Evolutionary conservation across 2,113 vertebrate genomes (phyloP), one percentile per base, ranked within the genome.

Genomic region (Zosterops lateralis): DNA sequence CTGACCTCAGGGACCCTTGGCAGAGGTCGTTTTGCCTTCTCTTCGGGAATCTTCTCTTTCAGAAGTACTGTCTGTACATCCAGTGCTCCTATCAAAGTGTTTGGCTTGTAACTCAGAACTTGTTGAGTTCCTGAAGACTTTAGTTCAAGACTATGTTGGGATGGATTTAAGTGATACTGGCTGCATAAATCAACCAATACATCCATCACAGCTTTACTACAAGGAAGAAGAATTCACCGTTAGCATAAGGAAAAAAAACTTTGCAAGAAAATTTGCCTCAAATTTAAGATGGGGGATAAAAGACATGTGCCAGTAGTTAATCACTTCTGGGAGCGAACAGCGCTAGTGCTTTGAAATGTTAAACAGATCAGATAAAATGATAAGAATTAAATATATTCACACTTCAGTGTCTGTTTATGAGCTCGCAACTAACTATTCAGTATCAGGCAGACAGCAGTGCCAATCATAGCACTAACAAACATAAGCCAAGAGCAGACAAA

Each of bases 141-240:
- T 92, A 99, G 96, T 93, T 99, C 99, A 94, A 99, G 97, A 56
- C 98, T 98, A 61, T 99, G 98, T 65, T 98, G 97, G 29, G 98
- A 97, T 29, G 99, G 99, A 92, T 99, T 99, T 89, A 99, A 97
- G 94, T 93, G 99, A 95, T 99, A 97, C 66, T 98, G 98, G 94
- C 98, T 98, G 92, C 99, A 99, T 68, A 99, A 96, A 48, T 99
- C 99, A n/a, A 99, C 98, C 96, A 99, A 96, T 1, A 99, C 94
- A 97, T 99, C 99, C 99, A 99, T 99, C 97, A 99, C 98, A 47
- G 99, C 98, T 96, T 99, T 99, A 96, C 99, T 99, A 98, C 24
- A 97, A 93, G 84, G 54, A 64, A 92, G 75, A 95, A 70, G 42
- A 88, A 90, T 68, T 29, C 40, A 75, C 12, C 0, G 0, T 96